A percentile compares a stretch with the other conserved stretches of the same genome.
These are phyloP conservation scores for Vesta saturnalis DNA, from an alignment of 2,888 invertebrate species.

Conservation along the genomic window DNA sequence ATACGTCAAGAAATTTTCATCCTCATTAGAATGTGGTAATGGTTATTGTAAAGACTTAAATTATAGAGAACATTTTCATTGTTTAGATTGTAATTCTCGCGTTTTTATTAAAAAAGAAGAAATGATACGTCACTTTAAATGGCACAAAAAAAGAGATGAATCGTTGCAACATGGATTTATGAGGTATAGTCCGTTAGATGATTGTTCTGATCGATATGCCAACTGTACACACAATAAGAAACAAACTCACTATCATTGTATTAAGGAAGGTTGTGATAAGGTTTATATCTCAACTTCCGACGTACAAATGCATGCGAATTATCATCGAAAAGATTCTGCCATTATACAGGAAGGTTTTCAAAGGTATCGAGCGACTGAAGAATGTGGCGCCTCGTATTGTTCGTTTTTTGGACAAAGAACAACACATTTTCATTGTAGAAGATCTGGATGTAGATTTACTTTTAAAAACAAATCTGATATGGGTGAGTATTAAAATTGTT, in stretches of 20 bases:
- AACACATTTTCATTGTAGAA: conserved; percentile 96
- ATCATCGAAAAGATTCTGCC: conserved; percentile 97
- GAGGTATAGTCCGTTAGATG: conserved; percentile 91
- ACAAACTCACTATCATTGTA: conserved; percentile 97
- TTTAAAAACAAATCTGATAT: conserved; percentile 99
- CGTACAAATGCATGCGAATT: conserved; percentile 99
- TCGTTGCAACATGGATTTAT: conserved; percentile 95
- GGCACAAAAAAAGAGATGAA: conserved; percentile 99
- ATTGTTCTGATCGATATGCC: conserved; percentile 85
- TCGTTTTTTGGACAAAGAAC: conserved; percentile 94
- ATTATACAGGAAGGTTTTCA: conserved; percentile 98
- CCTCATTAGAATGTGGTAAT: conserved; percentile 84
- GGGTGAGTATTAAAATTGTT: conserved; percentile 88
- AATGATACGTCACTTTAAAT: conserved; percentile 98
- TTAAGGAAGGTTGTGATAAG: conserved; percentile 93
- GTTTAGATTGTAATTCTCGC: conserved; percentile 78
- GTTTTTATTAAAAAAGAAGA: conserved; percentile 99
- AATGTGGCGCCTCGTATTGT: conserved; percentile 91
- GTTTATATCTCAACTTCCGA: conserved; percentile 99
- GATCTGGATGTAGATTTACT: conserved; percentile 91
- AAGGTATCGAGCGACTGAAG: conserved; percentile 94
- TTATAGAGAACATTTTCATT: conserved; percentile 96
- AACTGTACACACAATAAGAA: conserved; percentile 90
- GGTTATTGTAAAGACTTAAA: conserved; percentile 88
- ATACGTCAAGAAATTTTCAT: conserved; percentile 87